Evolutionary conservation across 2,113 vertebrate species (phyloP).

Genomic region (Prunella fulvescens): DNA sequence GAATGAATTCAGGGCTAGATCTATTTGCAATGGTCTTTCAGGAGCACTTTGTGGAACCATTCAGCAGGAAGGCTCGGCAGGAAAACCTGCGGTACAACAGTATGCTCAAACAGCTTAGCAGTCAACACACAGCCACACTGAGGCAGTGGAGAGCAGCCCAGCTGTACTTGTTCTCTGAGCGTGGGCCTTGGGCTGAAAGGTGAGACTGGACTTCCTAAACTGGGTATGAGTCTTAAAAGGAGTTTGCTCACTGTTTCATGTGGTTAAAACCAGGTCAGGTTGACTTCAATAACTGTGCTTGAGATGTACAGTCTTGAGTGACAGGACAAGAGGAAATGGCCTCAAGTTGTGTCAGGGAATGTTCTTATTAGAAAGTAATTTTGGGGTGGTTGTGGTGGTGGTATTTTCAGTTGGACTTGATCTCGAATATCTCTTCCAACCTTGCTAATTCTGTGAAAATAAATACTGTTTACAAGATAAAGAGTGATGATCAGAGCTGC

Average conservation of each 20-base stretch:
- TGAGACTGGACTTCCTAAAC: slow-evolving; percentile 31
- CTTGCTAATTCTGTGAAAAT: background rate
- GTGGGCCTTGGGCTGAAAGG: slow-evolving; percentile 93
- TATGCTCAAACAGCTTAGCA: slow-evolving; percentile 89
- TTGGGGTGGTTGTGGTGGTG: background rate
- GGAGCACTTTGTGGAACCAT: slow-evolving; percentile 93
- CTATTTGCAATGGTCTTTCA: slow-evolving; percentile 34
- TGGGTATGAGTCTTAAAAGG: background rate
- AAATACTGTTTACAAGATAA: background rate
- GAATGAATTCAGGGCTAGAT: background rate
- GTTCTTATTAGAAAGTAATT: background rate
- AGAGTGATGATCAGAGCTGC: background rate
- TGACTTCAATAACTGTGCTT: background rate
- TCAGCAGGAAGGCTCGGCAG: slow-evolving; percentile 88
- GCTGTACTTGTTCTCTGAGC: slow-evolving; percentile 86
- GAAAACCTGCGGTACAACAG: slow-evolving; percentile 95
- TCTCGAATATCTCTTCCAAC: background rate
- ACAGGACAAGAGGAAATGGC: background rate
- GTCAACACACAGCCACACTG: slow-evolving; percentile 79
- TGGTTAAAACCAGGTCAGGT: background rate
- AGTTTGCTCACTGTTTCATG: background rate
- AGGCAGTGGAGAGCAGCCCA: slow-evolving; percentile 89
- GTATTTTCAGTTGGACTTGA: background rate
- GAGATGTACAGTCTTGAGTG: background rate
- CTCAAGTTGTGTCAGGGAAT: background rate